These are phyloP conservation scores for Gypaetus barbatus DNA, from an alignment of 2,797 vertebrate species.

Conservation along the genomic window DNA sequence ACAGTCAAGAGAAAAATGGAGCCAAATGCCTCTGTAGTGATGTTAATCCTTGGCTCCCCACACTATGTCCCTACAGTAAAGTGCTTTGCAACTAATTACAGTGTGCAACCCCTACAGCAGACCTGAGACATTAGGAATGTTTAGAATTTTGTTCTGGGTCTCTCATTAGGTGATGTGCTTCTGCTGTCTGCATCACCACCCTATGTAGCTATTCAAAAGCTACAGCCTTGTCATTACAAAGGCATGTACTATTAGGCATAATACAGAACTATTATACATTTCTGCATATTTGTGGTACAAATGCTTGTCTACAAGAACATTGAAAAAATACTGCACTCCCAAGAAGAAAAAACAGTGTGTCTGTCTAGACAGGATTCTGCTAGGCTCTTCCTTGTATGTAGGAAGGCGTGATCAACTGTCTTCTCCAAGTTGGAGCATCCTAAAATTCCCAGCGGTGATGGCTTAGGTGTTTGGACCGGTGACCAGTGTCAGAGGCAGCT, in stretches of 20 bases:
- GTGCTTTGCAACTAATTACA: slow-evolving; percentile 10
- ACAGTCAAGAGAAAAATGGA: slow-evolving; percentile 12
- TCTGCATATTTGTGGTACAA: background rate
- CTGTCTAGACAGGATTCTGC: background rate
- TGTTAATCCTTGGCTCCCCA: slow-evolving; percentile 17
- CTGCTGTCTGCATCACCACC: background rate
- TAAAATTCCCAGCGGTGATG: background rate
- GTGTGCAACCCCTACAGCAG: background rate
- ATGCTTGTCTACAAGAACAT: background rate
- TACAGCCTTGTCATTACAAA: background rate
- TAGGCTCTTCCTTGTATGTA: background rate
- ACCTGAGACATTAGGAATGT: background rate
- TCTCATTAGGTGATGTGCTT: background rate
- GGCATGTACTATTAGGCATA: background rate
- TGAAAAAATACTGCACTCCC: background rate
- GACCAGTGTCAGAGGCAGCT: background rate
- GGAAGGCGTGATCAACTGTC: background rate
- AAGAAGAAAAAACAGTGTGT: background rate
- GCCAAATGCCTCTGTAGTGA: background rate
- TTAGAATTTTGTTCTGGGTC: background rate
- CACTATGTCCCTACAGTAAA: background rate
- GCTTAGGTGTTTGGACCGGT: background rate
- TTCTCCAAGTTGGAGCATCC: background rate
- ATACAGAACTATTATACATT: background rate
- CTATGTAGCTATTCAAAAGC: background rate